Percentiles rank a stretch among this genome's conserved stretches.
phyloP scores from a whole-genome alignment of 2,888 invertebrate genomes.

The Sipha maydis region DNA sequence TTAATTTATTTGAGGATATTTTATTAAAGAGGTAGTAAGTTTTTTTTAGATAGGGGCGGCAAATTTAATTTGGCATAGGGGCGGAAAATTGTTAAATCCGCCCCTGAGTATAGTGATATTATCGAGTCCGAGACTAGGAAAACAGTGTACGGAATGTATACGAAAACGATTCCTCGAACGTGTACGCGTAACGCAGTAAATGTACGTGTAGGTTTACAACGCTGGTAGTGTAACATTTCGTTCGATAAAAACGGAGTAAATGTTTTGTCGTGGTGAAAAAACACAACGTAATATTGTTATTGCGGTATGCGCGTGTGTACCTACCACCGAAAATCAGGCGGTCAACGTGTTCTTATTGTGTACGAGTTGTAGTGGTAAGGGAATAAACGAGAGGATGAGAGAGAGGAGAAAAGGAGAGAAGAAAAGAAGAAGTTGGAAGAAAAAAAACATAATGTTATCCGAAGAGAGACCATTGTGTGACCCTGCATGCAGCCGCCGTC shows the following conservation, averaged over 20 bases:
- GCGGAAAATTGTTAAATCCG: no score
- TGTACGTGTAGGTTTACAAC: background rate
- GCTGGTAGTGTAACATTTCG: background rate
- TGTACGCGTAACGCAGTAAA: no score
- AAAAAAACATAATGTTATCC: slow-evolving; percentile 53
- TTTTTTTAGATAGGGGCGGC: no score
- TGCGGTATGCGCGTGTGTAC: background rate
- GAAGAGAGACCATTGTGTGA: slow-evolving; percentile 42
- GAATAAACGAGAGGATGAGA: background rate
- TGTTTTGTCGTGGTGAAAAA: slow-evolving; percentile 25
- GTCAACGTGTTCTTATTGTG: background rate
- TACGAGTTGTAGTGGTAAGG: background rate
- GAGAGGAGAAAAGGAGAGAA: background rate
- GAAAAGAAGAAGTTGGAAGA: background rate
- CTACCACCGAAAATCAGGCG: background rate
- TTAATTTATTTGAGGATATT: no score
- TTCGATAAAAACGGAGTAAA: background rate
- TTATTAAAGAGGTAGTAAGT: no score
- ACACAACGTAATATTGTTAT: slow-evolving; percentile 32
- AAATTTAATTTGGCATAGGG: no score
- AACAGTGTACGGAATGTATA: no score
- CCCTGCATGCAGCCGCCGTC: background rate
- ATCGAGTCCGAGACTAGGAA: no score
- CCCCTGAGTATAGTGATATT: no score
- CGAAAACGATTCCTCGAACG: no score